A percentile compares a stretch with the other conserved stretches of the same genome.
Conservation (phyloP, 2,113 vertebrate species). For the Aplodontia rufa region DNA sequence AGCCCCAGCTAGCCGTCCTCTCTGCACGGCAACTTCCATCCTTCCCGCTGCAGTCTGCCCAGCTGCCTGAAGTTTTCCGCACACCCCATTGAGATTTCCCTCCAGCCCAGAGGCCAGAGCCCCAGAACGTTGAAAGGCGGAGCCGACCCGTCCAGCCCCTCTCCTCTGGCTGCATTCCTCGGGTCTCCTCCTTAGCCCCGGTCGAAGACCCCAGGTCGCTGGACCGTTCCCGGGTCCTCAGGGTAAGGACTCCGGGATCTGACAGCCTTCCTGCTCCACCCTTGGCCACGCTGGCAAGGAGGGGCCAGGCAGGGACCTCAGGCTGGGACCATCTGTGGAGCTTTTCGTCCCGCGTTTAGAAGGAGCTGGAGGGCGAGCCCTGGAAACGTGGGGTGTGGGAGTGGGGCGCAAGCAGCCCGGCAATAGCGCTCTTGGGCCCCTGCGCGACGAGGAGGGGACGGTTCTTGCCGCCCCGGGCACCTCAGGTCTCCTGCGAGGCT, state of each 20-base stretch:
- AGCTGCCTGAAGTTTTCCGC: neutral
- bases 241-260: neutral
- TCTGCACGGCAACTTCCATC: neutral
- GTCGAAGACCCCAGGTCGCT: neutral
- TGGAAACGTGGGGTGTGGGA: neutral
- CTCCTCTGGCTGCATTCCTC: neutral
- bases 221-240: neutral
- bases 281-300: slow-evolving; percentile 56
- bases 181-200: neutral
- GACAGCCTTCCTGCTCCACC: slow-evolving; percentile 12
- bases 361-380: neutral
- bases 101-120: neutral
- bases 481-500: neutral
- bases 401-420: neutral
- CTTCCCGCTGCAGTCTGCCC: neutral
- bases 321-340: neutral
- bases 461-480: neutral
- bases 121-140: neutral
- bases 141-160: neutral
- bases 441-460: neutral
- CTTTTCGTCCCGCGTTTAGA: neutral
- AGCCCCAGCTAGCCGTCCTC: neutral
- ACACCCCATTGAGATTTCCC: neutral
- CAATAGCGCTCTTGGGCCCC: neutral
- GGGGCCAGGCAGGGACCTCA: neutral